Base-by-base conservation (phyloP, 2,113 vertebrate species). In the Festucalex cinctus region DNA sequence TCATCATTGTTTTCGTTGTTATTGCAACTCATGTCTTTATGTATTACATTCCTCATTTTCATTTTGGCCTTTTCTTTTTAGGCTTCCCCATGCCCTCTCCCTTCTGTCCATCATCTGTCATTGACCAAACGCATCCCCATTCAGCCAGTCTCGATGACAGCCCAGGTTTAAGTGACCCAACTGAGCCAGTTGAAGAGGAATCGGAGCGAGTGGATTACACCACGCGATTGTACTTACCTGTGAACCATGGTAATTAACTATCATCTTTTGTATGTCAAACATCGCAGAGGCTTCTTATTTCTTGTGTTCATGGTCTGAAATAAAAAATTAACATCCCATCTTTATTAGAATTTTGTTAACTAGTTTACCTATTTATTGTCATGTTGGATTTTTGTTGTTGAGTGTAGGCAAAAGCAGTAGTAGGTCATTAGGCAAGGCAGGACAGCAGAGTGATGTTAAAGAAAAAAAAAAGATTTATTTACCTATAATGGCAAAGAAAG, bases 51-150 rank as follows among this genome's bases (percentile, higher is more conserved):
- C 63, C 72, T 77, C 69, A 12, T 70, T 79, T 65, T 49, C 79
- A 57, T 70, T 70, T 60, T 13, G 61, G 43, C 6, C 62, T 53
- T 73, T 63, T 77, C 71, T 86, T 74, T 79, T 80, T 78, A 89
- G 88, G 86, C 83, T 84, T 85, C 83, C 81, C 82, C 87, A 88
- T 89, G 88, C 86, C 75, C 79, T 86, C 88, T 74, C 86, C 86
- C 66, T 80, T 83, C 76, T 87, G 81, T 80, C 79, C 82, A 76
- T 78, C 87, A 86, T 81, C 85, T 83, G 82, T 84, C 86, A 84
- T 79, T 86, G 86, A 87, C 81, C 88, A 86, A 74, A 88, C 86
- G 78, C 86, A 83, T 80, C 80, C 75, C 48, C 83, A 81, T 28
- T 81, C 83, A 76, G 63, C 70, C 68, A 61, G 35, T 82, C 85